These are phyloP conservation scores for Penaeus chinensis DNA, from an alignment of 1,140 invertebrate species.

Conservation along the genomic window DNA sequence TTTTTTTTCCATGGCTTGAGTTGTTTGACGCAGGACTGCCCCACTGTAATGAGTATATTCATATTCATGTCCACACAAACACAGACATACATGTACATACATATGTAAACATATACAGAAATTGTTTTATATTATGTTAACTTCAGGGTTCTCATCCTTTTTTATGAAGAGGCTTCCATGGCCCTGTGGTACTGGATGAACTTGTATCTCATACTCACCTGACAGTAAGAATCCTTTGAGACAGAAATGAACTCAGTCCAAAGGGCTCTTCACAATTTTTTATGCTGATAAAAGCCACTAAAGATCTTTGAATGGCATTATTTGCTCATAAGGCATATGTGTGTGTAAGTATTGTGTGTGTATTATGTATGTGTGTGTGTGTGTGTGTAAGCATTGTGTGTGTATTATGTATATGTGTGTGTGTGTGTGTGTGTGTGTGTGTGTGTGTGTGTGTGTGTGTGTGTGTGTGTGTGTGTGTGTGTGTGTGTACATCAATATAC, in stretches of 20 bases:
- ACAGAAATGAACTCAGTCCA: not conserved
- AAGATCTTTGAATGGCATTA: conserved; percentile 55
- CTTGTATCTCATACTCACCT: conserved; percentile 28
- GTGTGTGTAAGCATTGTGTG: not conserved
- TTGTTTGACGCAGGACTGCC: too few relatives aligned
- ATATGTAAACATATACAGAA: conserved; percentile 17
- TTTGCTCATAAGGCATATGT: conserved; percentile 51
- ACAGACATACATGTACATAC: not conserved
- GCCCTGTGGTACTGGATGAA: conserved; percentile 50
- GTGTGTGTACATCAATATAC: too few relatives aligned
- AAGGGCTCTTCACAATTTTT: conserved; percentile 18
- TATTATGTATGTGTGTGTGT: not conserved
- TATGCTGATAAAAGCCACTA: conserved; percentile 27
- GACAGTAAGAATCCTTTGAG: conserved; percentile 47
- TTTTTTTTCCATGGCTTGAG: too few relatives aligned
- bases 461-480: too few relatives aligned
- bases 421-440: too few relatives aligned
- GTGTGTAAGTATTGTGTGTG: not conserved
- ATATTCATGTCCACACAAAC: too few relatives aligned
- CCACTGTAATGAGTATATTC: too few relatives aligned
- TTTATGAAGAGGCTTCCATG: conserved; percentile 55
- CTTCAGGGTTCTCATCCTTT: conserved; percentile 51
- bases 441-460: too few relatives aligned
- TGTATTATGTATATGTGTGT: too few relatives aligned
- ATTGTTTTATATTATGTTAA: conserved; percentile 19